Evolutionary conservation across 30 jellyfish, hydroid and myxozoan genomes (phyloP), one percentile per base, ranked within the genome.

Genomic region (Cassiopea xamachana): DNA sequence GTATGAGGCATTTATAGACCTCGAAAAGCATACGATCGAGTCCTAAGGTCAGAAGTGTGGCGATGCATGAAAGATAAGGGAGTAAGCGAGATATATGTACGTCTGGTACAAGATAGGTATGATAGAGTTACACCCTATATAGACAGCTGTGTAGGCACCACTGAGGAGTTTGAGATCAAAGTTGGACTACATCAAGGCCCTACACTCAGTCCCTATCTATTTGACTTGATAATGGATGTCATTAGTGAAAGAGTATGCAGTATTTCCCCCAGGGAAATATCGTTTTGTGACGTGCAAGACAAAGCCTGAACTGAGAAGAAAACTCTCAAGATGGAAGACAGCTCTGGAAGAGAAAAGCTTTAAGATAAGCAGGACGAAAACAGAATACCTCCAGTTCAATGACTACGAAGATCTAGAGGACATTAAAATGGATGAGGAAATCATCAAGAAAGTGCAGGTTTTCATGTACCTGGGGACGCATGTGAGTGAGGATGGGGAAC

Each of bases 401-500:
- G 80, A 71, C 80, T 71, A 7, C 17, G 80, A 71, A 16, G 80
- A 71, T 71, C 50, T 71, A 18, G 80, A 71, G 0, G 0, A 71
- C 7, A 71, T 71, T 0, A 71, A 45, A 71, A 16, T 16, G 17
- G 80, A 71, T 71, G 80, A 71, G 50, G 80, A 71, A 0, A 0
- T 7, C 17, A 71, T 71, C 80, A 71, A 71, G 80, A 8, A 71
- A 0, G 80, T 8, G 80, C 17, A 9, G 10, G 80, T 0, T 7
- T 71, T 71, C 80, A 71, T 0, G 80, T 71, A 71, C 50, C 50
- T 71, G 80, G 80, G 80, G 80, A 71, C 17, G 80, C 17, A 71
- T 16, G 80, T 71, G 80, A 71, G 80, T 16, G 80, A 71, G 50
- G 80, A 71, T 71, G 80, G 80, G 17, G 80, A 71, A 0, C 80